Conservation (phyloP, 2,888 invertebrate genomes). For the Drosophila planitibia region DNA sequence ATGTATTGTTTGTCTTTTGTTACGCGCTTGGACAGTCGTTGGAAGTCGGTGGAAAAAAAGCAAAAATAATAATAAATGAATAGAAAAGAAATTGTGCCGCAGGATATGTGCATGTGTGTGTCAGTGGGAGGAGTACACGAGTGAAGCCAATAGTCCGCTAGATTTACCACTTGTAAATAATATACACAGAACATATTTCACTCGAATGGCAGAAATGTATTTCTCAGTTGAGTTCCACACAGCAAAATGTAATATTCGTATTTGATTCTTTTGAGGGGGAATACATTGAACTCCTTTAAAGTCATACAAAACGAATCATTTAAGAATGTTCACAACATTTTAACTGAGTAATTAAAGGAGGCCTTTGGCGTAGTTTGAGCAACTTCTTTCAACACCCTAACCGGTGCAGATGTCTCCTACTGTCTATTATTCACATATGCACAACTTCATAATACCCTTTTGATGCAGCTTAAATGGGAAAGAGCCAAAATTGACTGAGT, state of each 20-base stretch:
- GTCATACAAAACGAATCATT: background rate
- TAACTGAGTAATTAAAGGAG: background rate
- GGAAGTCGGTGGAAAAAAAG: constrained; percentile 2
- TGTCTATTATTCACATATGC: too few relatives aligned
- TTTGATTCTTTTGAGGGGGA: background rate
- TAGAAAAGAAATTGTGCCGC: constrained; percentile 41
- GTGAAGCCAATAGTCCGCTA: constrained; percentile 26
- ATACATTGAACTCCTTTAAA: background rate
- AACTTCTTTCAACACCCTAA: background rate
- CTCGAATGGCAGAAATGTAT: constrained; percentile 22
- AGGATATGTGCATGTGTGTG: constrained; percentile 30
- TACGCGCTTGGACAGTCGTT: constrained; percentile 33
- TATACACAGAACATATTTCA: constrained; percentile 22
- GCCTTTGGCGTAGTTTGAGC: background rate
- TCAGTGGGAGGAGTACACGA: constrained; percentile 1
- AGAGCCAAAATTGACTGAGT: background rate
- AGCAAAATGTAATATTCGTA: background rate
- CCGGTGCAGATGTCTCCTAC: background rate
- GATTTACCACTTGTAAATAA: constrained; percentile 52
- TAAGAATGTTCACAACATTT: background rate
- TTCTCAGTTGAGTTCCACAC: background rate
- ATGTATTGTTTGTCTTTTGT: constrained; percentile 45
- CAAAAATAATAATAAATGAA: constrained; percentile 37
- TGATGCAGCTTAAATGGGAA: background rate
- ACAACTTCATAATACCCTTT: background rate